Evolutionary conservation across 1,140 invertebrate species (phyloP).

Genomic region (Scaptomyza pallida): DNA sequence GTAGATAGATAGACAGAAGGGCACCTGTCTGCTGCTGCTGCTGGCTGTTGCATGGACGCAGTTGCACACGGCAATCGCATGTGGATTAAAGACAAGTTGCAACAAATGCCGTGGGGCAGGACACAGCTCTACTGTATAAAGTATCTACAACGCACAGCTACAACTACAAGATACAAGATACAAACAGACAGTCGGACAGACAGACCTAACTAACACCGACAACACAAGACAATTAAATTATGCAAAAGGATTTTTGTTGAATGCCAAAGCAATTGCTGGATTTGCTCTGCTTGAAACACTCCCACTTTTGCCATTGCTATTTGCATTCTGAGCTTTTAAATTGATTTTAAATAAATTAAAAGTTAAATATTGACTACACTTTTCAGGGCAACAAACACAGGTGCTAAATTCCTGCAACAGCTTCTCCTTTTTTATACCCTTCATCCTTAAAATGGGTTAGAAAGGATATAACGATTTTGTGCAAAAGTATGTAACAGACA

Average conservation of each 20-base stretch:
- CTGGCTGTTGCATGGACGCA: neutral
- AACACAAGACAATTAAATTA: slow-evolving; percentile 69
- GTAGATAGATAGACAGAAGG: slow-evolving; percentile 1
- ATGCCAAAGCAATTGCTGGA: slow-evolving; percentile 25
- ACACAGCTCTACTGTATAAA: slow-evolving; percentile 11
- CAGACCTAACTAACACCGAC: slow-evolving; percentile 35
- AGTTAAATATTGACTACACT: slow-evolving; percentile 58
- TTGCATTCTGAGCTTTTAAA: slow-evolving; percentile 31
- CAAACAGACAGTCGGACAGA: slow-evolving; percentile 2
- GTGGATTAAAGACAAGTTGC: slow-evolving; percentile 52
- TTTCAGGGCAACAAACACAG: slow-evolving; percentile 3
- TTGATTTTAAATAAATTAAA: slow-evolving; percentile 73
- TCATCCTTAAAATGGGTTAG: too few relatives aligned
- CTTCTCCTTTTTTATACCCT: neutral
- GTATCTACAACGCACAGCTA: slow-evolving; percentile 29
- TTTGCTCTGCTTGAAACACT: slow-evolving; percentile 8
- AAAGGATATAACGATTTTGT: too few relatives aligned
- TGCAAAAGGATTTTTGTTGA: slow-evolving; percentile 55
- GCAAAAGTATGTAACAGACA: too few relatives aligned
- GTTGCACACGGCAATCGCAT: slow-evolving; percentile 12
- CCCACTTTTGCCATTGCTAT: neutral
- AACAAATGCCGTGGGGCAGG: slow-evolving; percentile 28
- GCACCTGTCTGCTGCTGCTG: slow-evolving; percentile 21
- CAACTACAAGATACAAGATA: slow-evolving; percentile 16
- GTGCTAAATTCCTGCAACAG: slow-evolving; percentile 17